These are phyloP conservation scores for Paguma larvata DNA, from an alignment of 2,797 vertebrate genomes.

Conservation along the genomic window DNA sequence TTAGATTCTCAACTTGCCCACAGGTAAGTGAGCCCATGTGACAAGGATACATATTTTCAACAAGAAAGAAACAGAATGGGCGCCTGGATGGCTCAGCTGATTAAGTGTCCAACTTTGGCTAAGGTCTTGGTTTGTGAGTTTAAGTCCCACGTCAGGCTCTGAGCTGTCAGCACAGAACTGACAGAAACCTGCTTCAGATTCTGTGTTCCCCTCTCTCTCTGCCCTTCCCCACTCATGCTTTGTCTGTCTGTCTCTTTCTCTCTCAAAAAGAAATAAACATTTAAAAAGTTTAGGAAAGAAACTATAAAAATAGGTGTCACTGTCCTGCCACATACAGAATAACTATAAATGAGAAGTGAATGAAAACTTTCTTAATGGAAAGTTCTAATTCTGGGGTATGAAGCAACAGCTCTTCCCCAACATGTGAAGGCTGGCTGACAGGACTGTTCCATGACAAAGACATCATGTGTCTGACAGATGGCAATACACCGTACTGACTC, in stretches of 20 bases:
- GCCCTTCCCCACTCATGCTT: no score
- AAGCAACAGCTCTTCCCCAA: constrained; percentile 27
- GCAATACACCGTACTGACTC: constrained; percentile 75
- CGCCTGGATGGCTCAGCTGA: no score
- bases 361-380: neutral
- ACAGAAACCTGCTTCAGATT: no score
- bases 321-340: neutral
- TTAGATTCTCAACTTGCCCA: neutral
- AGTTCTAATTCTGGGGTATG: neutral
- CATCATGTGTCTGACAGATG: constrained; percentile 74
- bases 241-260: no score
- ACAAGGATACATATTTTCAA: neutral
- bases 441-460: constrained; percentile 35
- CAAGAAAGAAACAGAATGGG: neutral
- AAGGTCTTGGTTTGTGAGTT: no score
- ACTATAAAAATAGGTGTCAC: neutral
- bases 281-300: neutral
- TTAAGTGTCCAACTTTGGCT: no score
- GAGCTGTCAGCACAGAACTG: no score
- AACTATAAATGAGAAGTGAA: neutral
- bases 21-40: neutral
- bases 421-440: constrained; percentile 56
- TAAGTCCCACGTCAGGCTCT: no score
- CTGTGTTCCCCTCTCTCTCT: no score
- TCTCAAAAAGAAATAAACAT: no score